Evolutionary conservation across 1,140 invertebrate genomes (phyloP), one percentile per base, ranked within the genome.

Genomic region (Belonocnema kinseyi): DNA sequence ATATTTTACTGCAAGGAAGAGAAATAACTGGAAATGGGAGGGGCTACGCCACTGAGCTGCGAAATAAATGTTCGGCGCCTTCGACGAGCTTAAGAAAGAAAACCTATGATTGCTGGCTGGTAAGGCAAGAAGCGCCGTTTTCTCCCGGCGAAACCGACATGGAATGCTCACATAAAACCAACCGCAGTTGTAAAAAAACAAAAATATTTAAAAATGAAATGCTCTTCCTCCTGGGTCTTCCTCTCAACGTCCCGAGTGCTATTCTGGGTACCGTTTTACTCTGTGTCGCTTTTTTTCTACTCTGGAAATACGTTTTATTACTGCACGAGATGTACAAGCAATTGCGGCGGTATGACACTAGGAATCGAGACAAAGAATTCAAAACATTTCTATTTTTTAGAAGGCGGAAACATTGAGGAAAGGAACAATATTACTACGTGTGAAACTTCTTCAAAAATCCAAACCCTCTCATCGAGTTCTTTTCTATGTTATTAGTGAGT

Each of bases 61-160:
- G 26, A 66, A 66, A 66, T 66, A 66, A 17, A 61, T 66, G 26
- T 66, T 40, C 61, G 61, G 21, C 61, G 61, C 33, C 33, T 66
- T 66, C 61, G 61, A 66, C 61, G 40, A 66, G 14, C 61, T 14
- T 40, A 66, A 66, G 61, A 40, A 66, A 66, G 61, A 66, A 66
- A 66, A 66, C 61, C 33, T 66, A 66, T 66, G 61, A 66, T 66
- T 66, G 61, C 61, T n/a, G 33, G 61, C n/a, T 66, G 14, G 61
- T 46, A 66, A 5, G 26, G 26, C 61, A 66, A 66, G 46, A 66
- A 40, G 61, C 26, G 14, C 13, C 14, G 21, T 66, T 66, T 66
- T 33, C 40, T 46, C 7, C 13, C 14, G 14, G 61, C 33, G 33
- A 40, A 66, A 46, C 61, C 61, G 61, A 33, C 61, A 66, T 66